Conservation (phyloP, 2,888 invertebrate species). For the Epinotia brunnichana region DNA sequence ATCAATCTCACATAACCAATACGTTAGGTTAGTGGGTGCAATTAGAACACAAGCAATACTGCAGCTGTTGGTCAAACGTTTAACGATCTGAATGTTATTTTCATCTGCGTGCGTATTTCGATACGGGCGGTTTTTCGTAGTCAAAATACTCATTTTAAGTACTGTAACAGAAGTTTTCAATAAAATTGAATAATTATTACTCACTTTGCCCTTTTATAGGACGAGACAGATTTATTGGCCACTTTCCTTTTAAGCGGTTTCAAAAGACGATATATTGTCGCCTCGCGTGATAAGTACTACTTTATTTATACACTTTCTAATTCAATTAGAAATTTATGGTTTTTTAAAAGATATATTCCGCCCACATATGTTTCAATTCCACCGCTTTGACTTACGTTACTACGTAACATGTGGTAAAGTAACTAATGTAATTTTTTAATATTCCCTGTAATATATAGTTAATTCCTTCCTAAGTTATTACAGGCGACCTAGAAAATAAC, state of each 20-base stretch:
- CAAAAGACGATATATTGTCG: conserved; percentile 35
- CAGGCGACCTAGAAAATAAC: conserved; percentile 64
- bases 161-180: conserved; percentile 15
- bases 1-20: neutral
- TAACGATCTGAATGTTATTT: neutral
- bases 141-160: conserved; percentile 3
- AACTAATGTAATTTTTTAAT: neutral
- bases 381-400: neutral
- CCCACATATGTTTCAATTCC: neutral
- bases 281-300: conserved; percentile 26
- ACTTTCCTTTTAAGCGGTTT: conserved; percentile 35
- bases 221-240: conserved; percentile 30
- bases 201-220: conserved; percentile 37
- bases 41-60: neutral
- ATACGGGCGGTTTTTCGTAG: neutral
- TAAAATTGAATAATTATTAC: conserved; percentile 28
- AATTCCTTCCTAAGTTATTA: conserved; percentile 49
- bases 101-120: neutral
- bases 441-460: conserved; percentile 2
- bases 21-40: neutral
- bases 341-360: conserved; percentile 7
- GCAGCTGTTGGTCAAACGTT: neutral
- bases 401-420: neutral
- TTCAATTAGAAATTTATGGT: conserved; percentile 33
- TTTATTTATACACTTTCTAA: conserved; percentile 35